Evolutionary conservation across 2,113 vertebrate species (phyloP).

Genomic region (Nothocercus julius): DNA sequence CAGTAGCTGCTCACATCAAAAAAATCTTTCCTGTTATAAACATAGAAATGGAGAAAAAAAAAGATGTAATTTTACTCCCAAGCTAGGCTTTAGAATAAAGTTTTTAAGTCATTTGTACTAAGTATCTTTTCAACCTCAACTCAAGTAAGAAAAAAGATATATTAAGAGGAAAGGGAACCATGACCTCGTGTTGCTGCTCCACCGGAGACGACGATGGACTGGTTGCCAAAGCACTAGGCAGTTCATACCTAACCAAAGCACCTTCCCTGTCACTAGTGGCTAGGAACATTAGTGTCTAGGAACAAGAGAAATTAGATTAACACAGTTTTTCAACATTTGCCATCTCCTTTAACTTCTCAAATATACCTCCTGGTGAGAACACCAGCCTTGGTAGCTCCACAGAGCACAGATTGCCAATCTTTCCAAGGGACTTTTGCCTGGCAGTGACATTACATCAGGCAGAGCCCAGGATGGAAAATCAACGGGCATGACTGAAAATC

Average conservation of each 20-base stretch:
- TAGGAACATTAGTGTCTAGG: neutral
- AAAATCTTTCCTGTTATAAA: neutral
- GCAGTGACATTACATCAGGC: neutral
- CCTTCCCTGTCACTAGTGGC: neutral
- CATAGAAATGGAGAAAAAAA: neutral
- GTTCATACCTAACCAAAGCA: neutral
- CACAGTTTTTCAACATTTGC: neutral
- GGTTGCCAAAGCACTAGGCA: neutral
- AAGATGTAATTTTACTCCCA: neutral
- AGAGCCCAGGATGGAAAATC: neutral
- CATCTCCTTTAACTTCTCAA: neutral
- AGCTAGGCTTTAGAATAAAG: neutral
- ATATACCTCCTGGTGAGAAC: neutral
- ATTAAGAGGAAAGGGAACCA: neutral
- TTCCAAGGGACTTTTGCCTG: neutral
- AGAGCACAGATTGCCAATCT: rapidly evolving
- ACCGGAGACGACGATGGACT: neutral
- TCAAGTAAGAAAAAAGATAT: neutral
- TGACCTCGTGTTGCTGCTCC: neutral
- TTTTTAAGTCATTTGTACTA: neutral
- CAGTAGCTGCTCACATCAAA: neutral
- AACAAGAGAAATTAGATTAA: neutral
- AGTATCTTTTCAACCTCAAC: neutral
- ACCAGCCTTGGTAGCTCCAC: neutral
- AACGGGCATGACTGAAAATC: neutral